Base-by-base conservation (phyloP, 2,113 vertebrate genomes). In the Sisor rabdophorus region DNA sequence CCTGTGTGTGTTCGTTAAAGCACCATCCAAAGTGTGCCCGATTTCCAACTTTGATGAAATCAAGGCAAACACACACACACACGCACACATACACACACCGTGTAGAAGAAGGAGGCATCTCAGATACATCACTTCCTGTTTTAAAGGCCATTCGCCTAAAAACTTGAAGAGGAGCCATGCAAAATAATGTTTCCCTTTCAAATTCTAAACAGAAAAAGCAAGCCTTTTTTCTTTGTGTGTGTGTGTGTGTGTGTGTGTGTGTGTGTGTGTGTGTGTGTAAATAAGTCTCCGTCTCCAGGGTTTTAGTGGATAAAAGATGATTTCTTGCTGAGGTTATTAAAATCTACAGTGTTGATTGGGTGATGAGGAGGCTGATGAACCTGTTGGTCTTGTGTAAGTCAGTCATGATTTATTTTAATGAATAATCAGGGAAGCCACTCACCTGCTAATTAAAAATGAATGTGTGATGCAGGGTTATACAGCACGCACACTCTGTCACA, bases 1-100 rank as follows among this genome's bases (percentile, higher is more conserved):
- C 87, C 83, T 85, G 82, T 77, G 78, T 77, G 78, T 85, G 85
- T 88, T 92, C 89, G 91, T 90, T 90, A 87, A 89, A 86, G 78
- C 67, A 67, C 54, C 85, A 80, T 87, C 87, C 90, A 84, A 89
- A 89, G 89, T 47, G n/a, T 3, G 2, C 15, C 11, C 15, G 47
- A 52, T 69, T 52, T 3, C 16, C 2, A 48, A 19, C 64, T 48
- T 26, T 8, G 22, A 26, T 44, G 48, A 67, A 48, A 67, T 17
- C 22, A 20, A 52, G 16, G 5, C 32, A 36, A 3, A 36, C 32
- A 36, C 32, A 36, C 32, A 44, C 40, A 44, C 44, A 26, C 13
- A 22, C 26, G 1, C 10, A 24, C 65, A 50, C 28, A 69, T 16
- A 69, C 24, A 58, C 52, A 79, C 32, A 53, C 75, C 11, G 20